phyloP scores from a whole-genome alignment of 2,888 invertebrate genomes.

The Himalopsyche anomala region DNA sequence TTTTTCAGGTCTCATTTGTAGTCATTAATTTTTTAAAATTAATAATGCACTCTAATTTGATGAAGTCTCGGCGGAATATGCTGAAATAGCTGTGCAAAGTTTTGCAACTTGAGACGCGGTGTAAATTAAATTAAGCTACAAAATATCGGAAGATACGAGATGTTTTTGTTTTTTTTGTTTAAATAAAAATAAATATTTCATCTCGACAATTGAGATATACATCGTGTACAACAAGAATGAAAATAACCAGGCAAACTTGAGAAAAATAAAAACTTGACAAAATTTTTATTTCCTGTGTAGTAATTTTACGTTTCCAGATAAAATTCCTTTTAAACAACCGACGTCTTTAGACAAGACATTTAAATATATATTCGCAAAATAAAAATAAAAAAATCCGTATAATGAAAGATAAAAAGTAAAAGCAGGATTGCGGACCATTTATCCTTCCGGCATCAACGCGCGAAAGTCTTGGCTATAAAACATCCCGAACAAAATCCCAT shows the following conservation, averaged over 20 bases:
- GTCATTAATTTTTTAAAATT: background rate
- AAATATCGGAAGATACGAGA: background rate
- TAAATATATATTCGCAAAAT: conserved; percentile 34
- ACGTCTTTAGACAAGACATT: conserved; percentile 30
- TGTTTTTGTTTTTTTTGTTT: conserved; percentile 12
- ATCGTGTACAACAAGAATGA: background rate
- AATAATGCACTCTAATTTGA: background rate
- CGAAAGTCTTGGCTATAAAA: conserved; percentile 56
- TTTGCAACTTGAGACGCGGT: background rate
- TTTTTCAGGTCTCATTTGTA: too few species aligned
- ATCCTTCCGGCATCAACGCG: conserved; percentile 48
- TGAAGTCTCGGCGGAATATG: background rate
- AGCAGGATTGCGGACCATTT: conserved; percentile 24
- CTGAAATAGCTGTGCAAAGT: background rate
- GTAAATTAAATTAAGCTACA: background rate
- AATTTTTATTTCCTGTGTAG: conserved; percentile 14
- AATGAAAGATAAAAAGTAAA: conserved; percentile 34
- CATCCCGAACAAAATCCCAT: conserved; percentile 61
- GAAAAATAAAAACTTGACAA: conserved; percentile 22
- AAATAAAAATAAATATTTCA: background rate
- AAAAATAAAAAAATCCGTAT: conserved; percentile 20
- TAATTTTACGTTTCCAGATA: conserved; percentile 26
- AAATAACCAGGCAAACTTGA: conserved; percentile 14
- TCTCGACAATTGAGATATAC: background rate
- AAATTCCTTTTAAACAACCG: conserved; percentile 34